Evolutionary conservation across 1,140 invertebrate genomes (phyloP).

Genomic region (Scaptomyza graminum): DNA sequence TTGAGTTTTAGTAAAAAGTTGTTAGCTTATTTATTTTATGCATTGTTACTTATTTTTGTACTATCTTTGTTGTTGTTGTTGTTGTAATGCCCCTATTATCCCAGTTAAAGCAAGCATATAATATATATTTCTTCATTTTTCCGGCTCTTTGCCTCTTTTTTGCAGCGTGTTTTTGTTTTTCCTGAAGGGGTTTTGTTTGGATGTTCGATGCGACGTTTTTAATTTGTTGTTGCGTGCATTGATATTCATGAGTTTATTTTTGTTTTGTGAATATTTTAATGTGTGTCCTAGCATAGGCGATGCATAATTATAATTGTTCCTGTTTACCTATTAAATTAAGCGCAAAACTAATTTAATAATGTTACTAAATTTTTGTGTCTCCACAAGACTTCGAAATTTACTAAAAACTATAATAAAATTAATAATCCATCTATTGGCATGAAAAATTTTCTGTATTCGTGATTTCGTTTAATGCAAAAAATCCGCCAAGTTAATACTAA

Average conservation of each 20-base stretch:
- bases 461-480: too few species aligned
- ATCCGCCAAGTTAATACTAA: too few species aligned
- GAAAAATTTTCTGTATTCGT: too few species aligned
- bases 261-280: constrained; percentile 12
- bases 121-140: not conserved
- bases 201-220: constrained; percentile 12
- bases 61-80: not conserved
- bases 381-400: too few species aligned
- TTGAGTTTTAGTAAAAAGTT: not conserved
- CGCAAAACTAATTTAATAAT: not conserved
- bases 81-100: not conserved
- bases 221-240: constrained; percentile 27
- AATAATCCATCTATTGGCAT: too few species aligned
- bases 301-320: constrained; percentile 30
- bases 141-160: not conserved
- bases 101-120: not conserved
- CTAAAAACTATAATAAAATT: too few species aligned
- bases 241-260: constrained; percentile 42
- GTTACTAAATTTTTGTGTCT: not conserved
- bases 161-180: constrained; percentile 8
- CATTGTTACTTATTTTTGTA: not conserved
- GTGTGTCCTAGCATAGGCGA: not conserved
- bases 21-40: not conserved
- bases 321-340: constrained; percentile 14
- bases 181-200: constrained; percentile 17